Evolutionary conservation across 1,140 invertebrate genomes (phyloP), one percentile per base, ranked within the genome.

Genomic region (Drosophila sp.): DNA sequence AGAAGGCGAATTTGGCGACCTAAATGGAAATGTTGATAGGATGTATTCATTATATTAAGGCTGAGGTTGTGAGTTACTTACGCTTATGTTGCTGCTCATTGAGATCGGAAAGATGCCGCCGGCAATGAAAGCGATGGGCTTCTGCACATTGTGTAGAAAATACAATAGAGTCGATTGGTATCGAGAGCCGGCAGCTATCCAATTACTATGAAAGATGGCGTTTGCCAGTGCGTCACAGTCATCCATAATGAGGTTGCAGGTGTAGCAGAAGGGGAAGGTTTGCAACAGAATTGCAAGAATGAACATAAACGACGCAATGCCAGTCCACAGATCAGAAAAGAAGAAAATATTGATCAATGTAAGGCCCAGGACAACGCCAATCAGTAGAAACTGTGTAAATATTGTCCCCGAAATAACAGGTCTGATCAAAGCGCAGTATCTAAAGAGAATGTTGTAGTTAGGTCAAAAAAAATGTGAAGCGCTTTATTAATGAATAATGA

Each of bases 71-170:
- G 8, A 21, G 3, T 4, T 25, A 69, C 82, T 87, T 72, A 87
- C 82, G 67, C 75, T 87, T 27, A 87, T 87, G 56, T 87, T 87
- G 61, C 78, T 87, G 75, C 78, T 81, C 78, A 87, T 87, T 16
- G 82, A 82, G 65, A 87, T 87, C 43, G 59, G 82, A 76, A 87
- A 67, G 53, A 87, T 87, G 50, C 82, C 82, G 40, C 78, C 78
- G 46, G 82, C 82, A 34, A 79, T 79, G 14, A 87, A 87, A 1
- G 66, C 51, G 48, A 87, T 87, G 36, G 82, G 82, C 67, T 76
- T 66, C 72, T 87, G 82, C 14, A 82, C 82, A 56, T 87, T 87
- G 45, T 87, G 82, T 7, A 87, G 78, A 40, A 87, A 87, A 45
- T 74, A 89, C 16, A 89, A 67, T 4, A 89, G 61, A 1, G 83